Evolutionary conservation across 2,113 vertebrate genomes (phyloP), one percentile per base, ranked within the genome.

Genomic region (Seriola dumerili): DNA sequence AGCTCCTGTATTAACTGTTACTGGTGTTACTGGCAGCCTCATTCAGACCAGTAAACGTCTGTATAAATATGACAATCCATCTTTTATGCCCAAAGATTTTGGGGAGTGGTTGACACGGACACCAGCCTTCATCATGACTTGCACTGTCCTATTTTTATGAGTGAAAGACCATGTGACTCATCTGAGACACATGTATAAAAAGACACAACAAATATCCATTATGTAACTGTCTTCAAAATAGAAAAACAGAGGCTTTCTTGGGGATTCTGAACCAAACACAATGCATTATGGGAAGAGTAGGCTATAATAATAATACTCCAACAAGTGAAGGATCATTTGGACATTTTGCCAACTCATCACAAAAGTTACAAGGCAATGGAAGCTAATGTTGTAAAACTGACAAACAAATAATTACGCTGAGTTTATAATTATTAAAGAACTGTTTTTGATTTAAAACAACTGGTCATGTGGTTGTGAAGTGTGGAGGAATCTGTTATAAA

Each of bases 361-460:
- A 9, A n/a, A 36, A 7, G 46, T 69, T 34, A 32, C 48, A 58
- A 58, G 29, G 29, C 29, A 29, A 29, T 29, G 29, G 29, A 29
- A 29, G 29, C 29, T 29, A 61, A 38, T 55, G 14, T 12, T n/a
- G 8, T 71, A 2, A 70, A 54, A 36, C 67, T 54, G 32, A 42
- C 38, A 23, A 17, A 48, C 46, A 16, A 34, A 2, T 25, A 68
- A 74, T 76, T 72, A 81, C 36, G 72, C 38, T 1, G 25, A 55
- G 4, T 42, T 44, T 5, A 9, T 58, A 69, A 78, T 52, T 65
- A 85, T 5, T 5, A 38, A 42, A 75, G 59, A 54, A 67, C 54
- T 12, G 19, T 57, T 68, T 32, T 38, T 5, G 8, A 57, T 72
- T 72, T 57, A 38, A 72, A 73, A 32, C 55, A 81, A 68, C 8